phyloP scores from a whole-genome alignment of 2,888 invertebrate genomes.

The Lasioglossum vierecki region DNA sequence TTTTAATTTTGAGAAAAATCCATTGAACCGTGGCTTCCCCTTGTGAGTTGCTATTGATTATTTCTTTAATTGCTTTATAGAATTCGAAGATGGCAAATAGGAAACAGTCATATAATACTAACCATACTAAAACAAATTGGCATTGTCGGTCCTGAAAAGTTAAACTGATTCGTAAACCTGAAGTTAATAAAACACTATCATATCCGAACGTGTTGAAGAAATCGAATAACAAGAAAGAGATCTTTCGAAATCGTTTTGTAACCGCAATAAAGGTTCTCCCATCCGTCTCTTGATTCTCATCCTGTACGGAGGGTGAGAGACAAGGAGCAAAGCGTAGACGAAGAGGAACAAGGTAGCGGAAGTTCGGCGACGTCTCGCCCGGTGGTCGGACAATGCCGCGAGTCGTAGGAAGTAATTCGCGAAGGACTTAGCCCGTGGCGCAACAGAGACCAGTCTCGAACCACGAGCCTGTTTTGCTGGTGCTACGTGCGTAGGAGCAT shows the following conservation, averaged over 20 bases:
- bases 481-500: slow-evolving; percentile 71
- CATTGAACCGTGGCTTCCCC: too few species aligned
- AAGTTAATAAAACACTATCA: too few species aligned
- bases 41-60: too few species aligned
- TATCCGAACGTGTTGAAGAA: too few species aligned
- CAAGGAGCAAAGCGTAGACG: background rate
- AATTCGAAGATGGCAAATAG: too few species aligned
- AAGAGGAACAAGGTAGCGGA: slow-evolving; percentile 38
- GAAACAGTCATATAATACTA: too few species aligned
- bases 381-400: slow-evolving; percentile 74
- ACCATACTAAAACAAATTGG: too few species aligned
- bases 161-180: too few species aligned
- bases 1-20: too few species aligned
- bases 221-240: background rate
- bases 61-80: too few species aligned
- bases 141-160: too few species aligned
- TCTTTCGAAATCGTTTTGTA: background rate
- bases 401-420: slow-evolving; percentile 77
- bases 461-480: slow-evolving; percentile 62
- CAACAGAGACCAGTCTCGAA: slow-evolving; percentile 38
- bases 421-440: slow-evolving; percentile 65
- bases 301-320: background rate
- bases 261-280: background rate
- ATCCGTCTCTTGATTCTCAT: background rate
- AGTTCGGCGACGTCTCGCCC: slow-evolving; percentile 73